Conservation (phyloP, 92 coral and sea anemone species). For the Galaxea fascicularis region DNA sequence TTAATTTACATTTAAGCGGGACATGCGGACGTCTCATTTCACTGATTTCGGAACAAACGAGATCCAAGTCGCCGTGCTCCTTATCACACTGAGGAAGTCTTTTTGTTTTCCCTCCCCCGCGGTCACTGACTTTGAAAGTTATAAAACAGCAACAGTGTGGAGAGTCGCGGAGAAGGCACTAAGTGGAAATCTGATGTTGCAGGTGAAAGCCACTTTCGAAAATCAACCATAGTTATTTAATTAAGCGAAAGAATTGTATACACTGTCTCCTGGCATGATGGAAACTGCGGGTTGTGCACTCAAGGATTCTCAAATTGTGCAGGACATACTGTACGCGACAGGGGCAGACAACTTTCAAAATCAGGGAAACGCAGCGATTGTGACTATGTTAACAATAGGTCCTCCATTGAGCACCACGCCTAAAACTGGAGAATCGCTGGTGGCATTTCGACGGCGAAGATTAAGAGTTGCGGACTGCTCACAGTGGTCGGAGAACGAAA, state of each 20-base stretch:
- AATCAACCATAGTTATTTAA: no score
- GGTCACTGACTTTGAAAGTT: background rate
- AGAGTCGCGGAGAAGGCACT: background rate
- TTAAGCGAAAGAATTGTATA: no score
- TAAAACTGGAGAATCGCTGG: background rate
- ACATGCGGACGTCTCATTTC: background rate
- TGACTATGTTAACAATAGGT: background rate
- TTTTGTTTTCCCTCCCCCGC: background rate
- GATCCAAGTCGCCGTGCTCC: background rate
- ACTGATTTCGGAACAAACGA: background rate
- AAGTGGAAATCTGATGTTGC: background rate
- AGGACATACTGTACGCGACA: background rate
- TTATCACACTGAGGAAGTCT: background rate
- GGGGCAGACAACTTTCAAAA: background rate
- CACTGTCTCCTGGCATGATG: background rate
- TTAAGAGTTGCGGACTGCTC: background rate
- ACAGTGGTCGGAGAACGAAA: background rate
- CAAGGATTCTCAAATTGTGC: background rate
- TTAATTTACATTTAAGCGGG: background rate
- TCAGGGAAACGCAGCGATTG: background rate
- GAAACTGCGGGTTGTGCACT: background rate
- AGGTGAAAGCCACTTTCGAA: background rate
- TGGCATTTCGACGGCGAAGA: conserved; percentile 8
- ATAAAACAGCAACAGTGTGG: background rate
- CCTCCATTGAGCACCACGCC: conserved; percentile 8